phyloP scores from a whole-genome alignment of 2,888 invertebrate species.

The Cryptocephalus primarius region DNA sequence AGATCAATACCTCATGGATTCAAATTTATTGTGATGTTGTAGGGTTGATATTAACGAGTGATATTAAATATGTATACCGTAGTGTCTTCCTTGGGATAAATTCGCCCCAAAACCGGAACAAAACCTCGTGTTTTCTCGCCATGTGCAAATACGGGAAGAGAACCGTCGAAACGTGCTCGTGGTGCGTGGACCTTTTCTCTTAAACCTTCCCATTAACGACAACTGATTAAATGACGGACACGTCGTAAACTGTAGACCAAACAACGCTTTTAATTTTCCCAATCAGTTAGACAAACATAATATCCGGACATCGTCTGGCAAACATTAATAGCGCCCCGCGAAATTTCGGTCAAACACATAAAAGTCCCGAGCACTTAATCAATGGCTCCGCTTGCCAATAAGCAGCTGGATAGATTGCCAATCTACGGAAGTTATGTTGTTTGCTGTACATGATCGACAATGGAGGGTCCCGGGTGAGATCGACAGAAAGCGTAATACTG shows the following conservation, averaged over 20 bases:
- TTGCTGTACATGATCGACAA: slow-evolving; percentile 26
- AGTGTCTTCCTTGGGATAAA: no score
- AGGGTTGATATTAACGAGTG: no score
- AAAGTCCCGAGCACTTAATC: no score
- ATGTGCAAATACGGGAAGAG: no score
- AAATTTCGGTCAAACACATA: slow-evolving; percentile 13
- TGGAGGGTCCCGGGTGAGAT: neutral
- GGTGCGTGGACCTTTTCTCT: neutral
- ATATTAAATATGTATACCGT: no score
- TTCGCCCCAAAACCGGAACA: no score
- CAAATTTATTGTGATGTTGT: no score
- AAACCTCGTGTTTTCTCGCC: no score
- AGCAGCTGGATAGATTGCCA: slow-evolving; percentile 26
- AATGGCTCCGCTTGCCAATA: slow-evolving; percentile 20
- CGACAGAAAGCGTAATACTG: no score
- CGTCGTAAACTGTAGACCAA: slow-evolving; percentile 3
- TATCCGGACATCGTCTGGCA: slow-evolving; percentile 17
- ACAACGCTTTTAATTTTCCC: slow-evolving; percentile 11
- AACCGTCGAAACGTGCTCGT: no score
- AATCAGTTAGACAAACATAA: slow-evolving; percentile 26
- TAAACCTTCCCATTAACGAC: neutral
- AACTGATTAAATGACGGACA: slow-evolving; percentile 2
- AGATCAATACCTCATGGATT: no score
- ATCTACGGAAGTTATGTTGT: slow-evolving; percentile 31
- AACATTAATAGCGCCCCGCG: slow-evolving; percentile 17